Evolutionary conservation across 2,888 invertebrate genomes (phyloP).

Genomic region (Drosophila setosimentum): DNA sequence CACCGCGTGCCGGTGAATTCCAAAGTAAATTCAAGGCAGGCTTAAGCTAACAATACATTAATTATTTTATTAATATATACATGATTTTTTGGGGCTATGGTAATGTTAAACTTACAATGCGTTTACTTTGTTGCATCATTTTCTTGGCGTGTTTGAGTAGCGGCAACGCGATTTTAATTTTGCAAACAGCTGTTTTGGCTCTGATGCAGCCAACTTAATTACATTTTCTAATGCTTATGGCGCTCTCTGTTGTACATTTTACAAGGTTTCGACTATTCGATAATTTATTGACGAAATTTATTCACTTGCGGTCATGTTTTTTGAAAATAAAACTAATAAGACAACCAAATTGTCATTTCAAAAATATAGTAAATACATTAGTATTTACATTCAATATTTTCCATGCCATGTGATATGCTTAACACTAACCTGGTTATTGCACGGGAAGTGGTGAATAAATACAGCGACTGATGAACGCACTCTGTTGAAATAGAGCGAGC

Average conservation of each 20-base stretch:
- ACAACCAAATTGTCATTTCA: background rate
- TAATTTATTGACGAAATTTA: background rate
- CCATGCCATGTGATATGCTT: background rate
- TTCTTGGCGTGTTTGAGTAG: constrained; percentile 36
- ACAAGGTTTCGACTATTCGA: background rate
- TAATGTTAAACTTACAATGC: constrained; percentile 50
- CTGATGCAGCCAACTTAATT: constrained; percentile 33
- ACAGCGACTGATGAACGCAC: background rate
- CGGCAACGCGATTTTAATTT: constrained; percentile 36
- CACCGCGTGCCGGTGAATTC: constrained; percentile 58
- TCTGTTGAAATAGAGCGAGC: background rate
- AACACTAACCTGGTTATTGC: background rate
- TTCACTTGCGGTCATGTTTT: background rate
- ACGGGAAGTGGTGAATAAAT: too few species aligned
- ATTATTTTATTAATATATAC: background rate
- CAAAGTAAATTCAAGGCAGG: constrained; percentile 53
- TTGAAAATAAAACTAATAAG: background rate
- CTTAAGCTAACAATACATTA: constrained; percentile 37
- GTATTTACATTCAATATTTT: background rate
- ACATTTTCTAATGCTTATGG: background rate
- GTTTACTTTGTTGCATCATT: constrained; percentile 70
- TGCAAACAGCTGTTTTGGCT: constrained; percentile 39
- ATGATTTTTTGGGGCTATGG: background rate
- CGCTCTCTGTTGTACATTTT: constrained; percentile 31
- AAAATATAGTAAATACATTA: background rate